Evolutionary conservation across 2,797 vertebrate genomes (phyloP), one percentile per base, ranked within the genome.

Genomic region (Sciaenops ocellatus): DNA sequence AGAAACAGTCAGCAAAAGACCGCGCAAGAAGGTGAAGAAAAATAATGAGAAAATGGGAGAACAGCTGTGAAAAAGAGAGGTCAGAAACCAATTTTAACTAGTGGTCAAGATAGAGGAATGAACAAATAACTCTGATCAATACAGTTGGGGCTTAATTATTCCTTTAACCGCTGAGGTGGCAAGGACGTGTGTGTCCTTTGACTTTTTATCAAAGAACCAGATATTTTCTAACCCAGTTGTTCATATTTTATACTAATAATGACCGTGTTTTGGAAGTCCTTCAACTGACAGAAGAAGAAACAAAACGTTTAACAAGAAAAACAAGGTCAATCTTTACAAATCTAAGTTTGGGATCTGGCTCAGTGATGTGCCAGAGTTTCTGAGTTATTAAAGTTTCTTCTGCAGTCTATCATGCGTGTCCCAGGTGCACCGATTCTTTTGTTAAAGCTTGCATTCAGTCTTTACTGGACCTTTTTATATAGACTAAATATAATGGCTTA

Each of bases 1-100:
- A 55, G 47, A 57, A 75, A 67, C 17, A 7, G 24, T 67, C 11
- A 1, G 59, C 38, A 54, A 71, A 70, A 57, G 22, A 72, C 24
- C 20, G 47, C 46, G 30, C 12, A 26, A 68, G 47, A 38, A 67
- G 30, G 20, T 1, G 28, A 77, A n/a, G 44, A 47, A 56, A 38
- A 30, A 18, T 55, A 22, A 48, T 47, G 68, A 70, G 42, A 48
- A 48, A n/a, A 4, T 11, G 17, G n/a, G 10, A 59, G 15, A 67
- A n/a, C 67, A 24, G 56, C 22, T 22, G n/a, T 28, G 51, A 46
- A 60, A 56, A 46, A 66, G 7, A 18, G 50, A 12, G 16, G 12
- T 20, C 3, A 6, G 17, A 57, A 68, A 52, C 55, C 6, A 24
- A 17, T 52, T 61, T 20, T 34, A 57, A 59, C 26, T 11, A 28